Base-by-base conservation (phyloP, 2,797 vertebrate genomes). In the Melanotaenia boesemani region DNA sequence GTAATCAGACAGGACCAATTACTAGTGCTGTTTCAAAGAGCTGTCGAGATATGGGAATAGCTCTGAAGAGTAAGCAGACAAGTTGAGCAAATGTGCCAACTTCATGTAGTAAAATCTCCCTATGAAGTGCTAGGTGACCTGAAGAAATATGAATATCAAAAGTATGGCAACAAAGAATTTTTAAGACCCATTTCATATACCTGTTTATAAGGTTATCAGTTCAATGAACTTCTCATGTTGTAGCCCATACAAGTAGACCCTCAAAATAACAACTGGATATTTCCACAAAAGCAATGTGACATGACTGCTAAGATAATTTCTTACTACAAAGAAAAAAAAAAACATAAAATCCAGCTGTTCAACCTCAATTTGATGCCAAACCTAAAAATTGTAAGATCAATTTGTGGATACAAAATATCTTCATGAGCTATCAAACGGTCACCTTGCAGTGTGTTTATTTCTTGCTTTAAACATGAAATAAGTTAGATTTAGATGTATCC, bases 111-210 rank as follows among this genome's bases (percentile, higher is more conserved):
- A 67, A 60, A 60, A 52, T 24, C 9, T 61, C 32, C 15, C 10
- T 34, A 13, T 22, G 16, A 73, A 77, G 59, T 10, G 13, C 24
- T 30, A 36, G 54, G 9, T 34, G 69, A 82, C 61, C 57, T 70
- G 70, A 36, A 70, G 41, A 63, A 60, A 52, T 44, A 32, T 28
- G 32, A 60, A 41, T 20, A 24, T 12, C 0, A 54, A 18, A 79
- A 54, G 61, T 26, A 13, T 16, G 16, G 28, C 50, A 20, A 13
- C 4, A 26, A 59, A 56, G 8, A 26, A 39, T 64, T 20, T 69
- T 52, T 50, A 6, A 30, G 20, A 67, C 48, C 46, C 1, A 37
- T 37, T 13, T 10, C 16, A 34, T 3, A 59, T 28, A 59, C 20
- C 5, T n/a, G 39, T 57, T 52, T 71, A 52, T 55, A 20, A 59